phyloP scores from a whole-genome alignment of 2,888 invertebrate genomes.

The Caenorhabditis doughertyi region DNA sequence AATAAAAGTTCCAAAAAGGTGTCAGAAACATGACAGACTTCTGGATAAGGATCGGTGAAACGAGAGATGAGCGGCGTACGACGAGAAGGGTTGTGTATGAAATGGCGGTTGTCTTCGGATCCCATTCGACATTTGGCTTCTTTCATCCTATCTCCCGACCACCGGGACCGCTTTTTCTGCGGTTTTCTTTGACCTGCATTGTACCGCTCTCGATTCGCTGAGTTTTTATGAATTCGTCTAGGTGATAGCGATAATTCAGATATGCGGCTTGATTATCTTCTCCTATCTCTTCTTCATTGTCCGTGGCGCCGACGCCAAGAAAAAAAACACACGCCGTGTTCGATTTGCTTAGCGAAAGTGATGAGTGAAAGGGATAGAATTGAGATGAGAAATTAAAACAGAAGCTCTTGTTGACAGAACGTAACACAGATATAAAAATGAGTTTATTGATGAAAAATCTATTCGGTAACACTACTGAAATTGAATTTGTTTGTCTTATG shows the following conservation, averaged over 20 bases:
- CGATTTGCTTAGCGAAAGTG: constrained; percentile 52
- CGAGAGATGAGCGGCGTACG: constrained; percentile 29
- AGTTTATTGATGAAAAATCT: constrained; percentile 43
- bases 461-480: constrained; percentile 27
- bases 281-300: constrained; percentile 28
- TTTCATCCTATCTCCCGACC: constrained; percentile 33
- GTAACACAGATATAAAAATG: constrained; percentile 19
- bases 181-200: constrained; percentile 61
- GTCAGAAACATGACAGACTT: constrained; percentile 13
- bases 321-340: constrained; percentile 50
- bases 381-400: background rate
- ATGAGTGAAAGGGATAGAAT: constrained; percentile 38
- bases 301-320: constrained; percentile 37
- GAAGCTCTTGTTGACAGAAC: constrained; percentile 21
- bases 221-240: constrained; percentile 54
- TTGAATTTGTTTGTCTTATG: constrained; percentile 43
- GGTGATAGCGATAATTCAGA: constrained; percentile 59
- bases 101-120: constrained; percentile 39
- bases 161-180: constrained; percentile 62
- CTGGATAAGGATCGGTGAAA: constrained; percentile 50
- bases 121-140: constrained; percentile 36
- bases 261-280: constrained; percentile 51
- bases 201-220: constrained; percentile 51
- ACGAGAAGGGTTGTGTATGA: constrained; percentile 32
- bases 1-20: constrained; percentile 20